Conservation (phyloP, 2,888 invertebrate genomes). For the Zaprionus lineosus region DNA sequence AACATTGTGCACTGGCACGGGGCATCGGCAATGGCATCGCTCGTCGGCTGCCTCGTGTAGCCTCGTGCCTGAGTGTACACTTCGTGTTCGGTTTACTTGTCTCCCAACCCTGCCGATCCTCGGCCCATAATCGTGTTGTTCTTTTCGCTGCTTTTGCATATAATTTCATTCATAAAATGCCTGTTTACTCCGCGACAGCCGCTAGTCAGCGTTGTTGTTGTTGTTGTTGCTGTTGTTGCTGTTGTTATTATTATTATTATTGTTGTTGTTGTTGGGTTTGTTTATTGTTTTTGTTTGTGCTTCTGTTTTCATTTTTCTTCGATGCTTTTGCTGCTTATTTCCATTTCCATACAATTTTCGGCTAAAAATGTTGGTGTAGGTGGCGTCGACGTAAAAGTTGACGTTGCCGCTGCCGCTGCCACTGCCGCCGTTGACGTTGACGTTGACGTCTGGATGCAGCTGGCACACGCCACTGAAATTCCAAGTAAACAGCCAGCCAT, state of each 20-base stretch:
- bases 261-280: conserved; percentile 11
- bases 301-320: no score
- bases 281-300: conserved; percentile 5
- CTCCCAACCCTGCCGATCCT: conserved; percentile 27
- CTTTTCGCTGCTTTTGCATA: conserved; percentile 46
- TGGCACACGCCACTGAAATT: conserved; percentile 48
- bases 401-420: conserved; percentile 19
- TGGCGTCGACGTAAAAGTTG: conserved; percentile 2
- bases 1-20: no score
- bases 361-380: conserved; percentile 7
- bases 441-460: conserved; percentile 29
- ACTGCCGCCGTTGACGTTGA: conserved; percentile 16
- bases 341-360: conserved; percentile 45
- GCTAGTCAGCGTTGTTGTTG: conserved; percentile 8
- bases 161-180: conserved; percentile 73
- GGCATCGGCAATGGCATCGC: conserved; percentile 7
- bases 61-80: no score
- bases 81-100: no score
- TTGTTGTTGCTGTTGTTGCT: conserved; percentile 8
- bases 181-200: conserved; percentile 27
- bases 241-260: conserved; percentile 5
- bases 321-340: conserved; percentile 27
- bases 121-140: conserved; percentile 15
- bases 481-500: conserved; percentile 35
- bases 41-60: conserved; percentile 4